Evolutionary conservation across 2,888 invertebrate species (phyloP).

Genomic region (Folsomia candida): DNA sequence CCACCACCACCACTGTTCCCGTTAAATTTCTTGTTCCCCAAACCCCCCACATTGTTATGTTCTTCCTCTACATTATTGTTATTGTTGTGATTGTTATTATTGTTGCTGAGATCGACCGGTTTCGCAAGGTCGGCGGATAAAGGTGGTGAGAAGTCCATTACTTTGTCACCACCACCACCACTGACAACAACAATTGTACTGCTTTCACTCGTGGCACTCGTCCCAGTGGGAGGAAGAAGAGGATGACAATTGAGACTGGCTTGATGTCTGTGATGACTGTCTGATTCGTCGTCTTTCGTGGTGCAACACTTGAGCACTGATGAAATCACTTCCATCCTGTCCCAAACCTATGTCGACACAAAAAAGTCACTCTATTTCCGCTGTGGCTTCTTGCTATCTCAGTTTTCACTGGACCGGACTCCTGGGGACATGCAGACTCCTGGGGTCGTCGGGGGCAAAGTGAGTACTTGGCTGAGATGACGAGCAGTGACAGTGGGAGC

Average conservation of each 20-base stretch:
- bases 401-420: too few species aligned
- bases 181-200: slow-evolving; percentile 20
- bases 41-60: slow-evolving; percentile 24
- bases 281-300: too few species aligned
- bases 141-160: slow-evolving; percentile 45
- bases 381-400: too few species aligned
- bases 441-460: neutral
- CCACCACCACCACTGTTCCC: slow-evolving; percentile 21
- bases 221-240: slow-evolving; percentile 11
- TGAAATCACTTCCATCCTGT: too few species aligned
- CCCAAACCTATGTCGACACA: too few species aligned
- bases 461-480: slow-evolving; percentile 24
- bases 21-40: slow-evolving; percentile 24
- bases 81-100: slow-evolving; percentile 44
- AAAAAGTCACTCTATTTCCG: too few species aligned
- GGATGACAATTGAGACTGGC: slow-evolving; percentile 17
- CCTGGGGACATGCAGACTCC: neutral
- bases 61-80: slow-evolving; percentile 36
- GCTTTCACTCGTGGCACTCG: slow-evolving; percentile 12
- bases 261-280: too few species aligned
- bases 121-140: slow-evolving; percentile 41
- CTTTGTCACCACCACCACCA: slow-evolving; percentile 32
- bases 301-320: too few species aligned
- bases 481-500: slow-evolving; percentile 44
- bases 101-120: slow-evolving; percentile 50